Conservation (phyloP, 2,113 vertebrate genomes). For the Smithornis capensis region DNA sequence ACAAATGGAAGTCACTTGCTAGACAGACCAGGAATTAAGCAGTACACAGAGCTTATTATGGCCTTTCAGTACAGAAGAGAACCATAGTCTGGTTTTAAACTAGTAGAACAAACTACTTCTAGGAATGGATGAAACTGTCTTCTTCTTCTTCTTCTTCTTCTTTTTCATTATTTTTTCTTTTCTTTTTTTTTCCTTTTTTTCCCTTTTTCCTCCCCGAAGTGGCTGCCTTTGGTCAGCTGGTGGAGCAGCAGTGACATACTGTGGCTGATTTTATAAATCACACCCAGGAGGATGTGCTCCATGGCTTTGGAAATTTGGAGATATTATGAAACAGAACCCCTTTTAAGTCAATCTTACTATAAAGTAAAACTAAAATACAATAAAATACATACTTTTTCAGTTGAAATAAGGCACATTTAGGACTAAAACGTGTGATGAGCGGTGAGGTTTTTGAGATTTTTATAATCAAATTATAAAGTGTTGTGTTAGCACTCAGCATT, state of each 20-base stretch:
- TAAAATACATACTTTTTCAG: background rate
- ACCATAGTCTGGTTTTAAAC: background rate
- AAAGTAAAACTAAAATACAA: background rate
- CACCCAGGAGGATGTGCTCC: background rate
- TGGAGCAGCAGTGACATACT: constrained; percentile 67
- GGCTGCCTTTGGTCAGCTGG: background rate
- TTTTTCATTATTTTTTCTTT: no score
- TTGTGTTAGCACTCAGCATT: background rate
- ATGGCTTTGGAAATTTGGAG: background rate
- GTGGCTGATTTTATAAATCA: constrained; percentile 50
- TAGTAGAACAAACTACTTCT: background rate
- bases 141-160: no score
- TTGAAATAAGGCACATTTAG: background rate
- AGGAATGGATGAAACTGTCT: background rate
- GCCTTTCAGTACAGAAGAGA: background rate
- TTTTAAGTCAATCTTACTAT: background rate
- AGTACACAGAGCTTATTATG: background rate
- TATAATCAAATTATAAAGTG: background rate
- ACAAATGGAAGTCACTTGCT: background rate
- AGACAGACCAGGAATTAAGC: background rate
- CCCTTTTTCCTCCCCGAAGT: accelerated
- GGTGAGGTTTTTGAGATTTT: background rate
- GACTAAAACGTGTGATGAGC: background rate
- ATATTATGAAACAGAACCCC: background rate
- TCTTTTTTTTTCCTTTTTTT: background rate